Evolutionary conservation across 2,888 invertebrate species (phyloP).

Genomic region (Zele albiditarsus): DNA sequence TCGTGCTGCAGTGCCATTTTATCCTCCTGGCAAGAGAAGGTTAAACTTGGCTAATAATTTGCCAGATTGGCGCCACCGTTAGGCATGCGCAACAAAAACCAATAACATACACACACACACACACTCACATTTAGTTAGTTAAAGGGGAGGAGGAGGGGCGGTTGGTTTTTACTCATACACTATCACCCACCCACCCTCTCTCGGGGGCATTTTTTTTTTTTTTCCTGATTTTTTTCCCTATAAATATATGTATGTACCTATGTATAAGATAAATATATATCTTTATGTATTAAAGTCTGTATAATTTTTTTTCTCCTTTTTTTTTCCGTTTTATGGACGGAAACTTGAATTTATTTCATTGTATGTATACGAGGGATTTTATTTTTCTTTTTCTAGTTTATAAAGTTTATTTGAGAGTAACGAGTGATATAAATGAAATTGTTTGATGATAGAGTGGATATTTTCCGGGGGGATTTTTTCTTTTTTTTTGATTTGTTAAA

Average conservation of each 20-base stretch:
- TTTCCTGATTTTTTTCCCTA: background rate
- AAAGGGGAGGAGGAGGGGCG: too few species aligned
- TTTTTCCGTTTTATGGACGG: too few species aligned
- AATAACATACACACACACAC: constrained; percentile 62
- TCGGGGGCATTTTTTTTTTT: constrained; percentile 15
- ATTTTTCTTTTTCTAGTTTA: too few species aligned
- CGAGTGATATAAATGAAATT: too few species aligned
- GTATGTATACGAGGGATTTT: too few species aligned
- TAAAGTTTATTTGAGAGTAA: too few species aligned
- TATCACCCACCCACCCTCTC: constrained; percentile 23
- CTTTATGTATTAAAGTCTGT: too few species aligned
- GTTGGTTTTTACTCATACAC: too few species aligned
- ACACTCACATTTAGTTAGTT: constrained; percentile 10
- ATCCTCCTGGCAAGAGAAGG: constrained; percentile 53
- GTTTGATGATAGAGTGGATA: too few species aligned
- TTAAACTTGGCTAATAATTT: constrained; percentile 71
- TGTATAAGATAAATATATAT: constrained; percentile 8
- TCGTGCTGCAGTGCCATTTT: constrained; percentile 43
- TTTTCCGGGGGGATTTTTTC: constrained; percentile 9
- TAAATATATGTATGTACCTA: constrained; percentile 15
- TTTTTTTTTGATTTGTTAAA: too few species aligned
- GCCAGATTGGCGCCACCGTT: constrained; percentile 67
- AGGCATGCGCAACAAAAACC: constrained; percentile 71
- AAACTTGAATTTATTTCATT: too few species aligned
- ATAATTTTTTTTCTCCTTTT: too few species aligned